Evolutionary conservation across 2,113 vertebrate genomes (phyloP), one percentile per base, ranked within the genome.

Genomic region (Xiphophorus maculatus): DNA sequence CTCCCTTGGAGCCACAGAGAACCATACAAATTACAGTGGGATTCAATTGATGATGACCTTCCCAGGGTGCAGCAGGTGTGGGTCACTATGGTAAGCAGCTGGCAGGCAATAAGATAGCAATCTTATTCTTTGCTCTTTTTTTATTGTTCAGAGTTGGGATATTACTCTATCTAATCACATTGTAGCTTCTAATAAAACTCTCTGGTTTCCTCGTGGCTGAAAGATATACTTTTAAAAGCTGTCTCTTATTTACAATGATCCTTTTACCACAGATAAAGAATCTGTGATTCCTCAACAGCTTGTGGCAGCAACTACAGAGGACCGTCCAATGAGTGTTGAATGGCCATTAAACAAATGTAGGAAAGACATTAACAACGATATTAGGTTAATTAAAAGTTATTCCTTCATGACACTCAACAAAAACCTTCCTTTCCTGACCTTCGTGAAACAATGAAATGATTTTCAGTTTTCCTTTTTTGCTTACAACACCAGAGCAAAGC

Each of bases 31-130:
- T 88, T 63, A 76, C 70, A 42, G 17, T 40, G 30, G 85, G 77
- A 91, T 87, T 87, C 32, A 0, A 84, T 88, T 84, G 82, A 67
- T 75, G 62, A 14, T 83, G 86, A 91, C 89, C 85, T 85, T 87
- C 74, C 37, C 19, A 12, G 73, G 58, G 84, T 74, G 81, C 22
- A 74, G 84, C 81, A 92, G 86, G 78, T 90, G 90, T 10, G 51
- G 79, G 80, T 90, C 84, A 81, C 44, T 5, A 13, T 58, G 27
- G 73, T 67, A 80, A 85, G 88, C 83, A 91, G 87, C 85, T 91
- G 83, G 72, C 74, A 80, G 69, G 60, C 74, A 77, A 33, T 40
- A n/a, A 3, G n/a, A 51, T 69, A 63, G 7, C 67, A 22, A 7
- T 58, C 17, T 25, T 58, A 58, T 58, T 77, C 14, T 63, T 68